phyloP scores from a whole-genome alignment of 2,113 vertebrate species.

The Ophthalmolycus amberensis region DNA sequence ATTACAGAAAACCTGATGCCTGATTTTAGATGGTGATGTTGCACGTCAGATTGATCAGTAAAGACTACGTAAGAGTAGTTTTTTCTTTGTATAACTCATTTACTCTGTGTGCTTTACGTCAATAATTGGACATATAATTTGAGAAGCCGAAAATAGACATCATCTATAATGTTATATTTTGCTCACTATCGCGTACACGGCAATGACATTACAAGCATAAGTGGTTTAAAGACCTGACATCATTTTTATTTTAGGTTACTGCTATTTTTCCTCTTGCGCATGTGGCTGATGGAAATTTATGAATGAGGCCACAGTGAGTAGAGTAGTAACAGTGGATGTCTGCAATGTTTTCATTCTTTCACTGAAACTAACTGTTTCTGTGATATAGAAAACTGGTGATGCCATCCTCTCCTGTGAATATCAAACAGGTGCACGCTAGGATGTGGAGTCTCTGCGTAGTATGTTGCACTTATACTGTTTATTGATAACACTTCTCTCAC shows the following conservation, averaged over 20 bases:
- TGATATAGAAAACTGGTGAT: conserved; percentile 25
- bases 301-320: conserved; percentile 45
- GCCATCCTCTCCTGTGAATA: conserved; percentile 39
- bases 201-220: not conserved
- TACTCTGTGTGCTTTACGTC: not conserved
- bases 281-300: conserved; percentile 28
- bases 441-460: not conserved
- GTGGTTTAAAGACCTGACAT: not conserved
- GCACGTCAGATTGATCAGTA: not conserved
- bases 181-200: not conserved
- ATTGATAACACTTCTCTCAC: conserved; percentile 23
- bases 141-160: not conserved
- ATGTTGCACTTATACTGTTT: conserved; percentile 7
- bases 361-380: conserved; percentile 24
- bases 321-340: conserved; percentile 5
- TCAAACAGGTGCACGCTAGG: conserved; percentile 40
- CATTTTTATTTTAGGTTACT: not conserved
- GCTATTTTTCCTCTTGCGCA: not conserved
- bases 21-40: conserved; percentile 9
- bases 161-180: not conserved
- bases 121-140: not conserved
- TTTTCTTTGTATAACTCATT: not conserved
- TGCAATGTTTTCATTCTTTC: conserved; percentile 3
- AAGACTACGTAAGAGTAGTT: too few species aligned
- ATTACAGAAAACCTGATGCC: not conserved